These are phyloP conservation scores for Cynopterus brachyotis DNA, from an alignment of 2,113 vertebrate genomes.

Conservation along the genomic window DNA sequence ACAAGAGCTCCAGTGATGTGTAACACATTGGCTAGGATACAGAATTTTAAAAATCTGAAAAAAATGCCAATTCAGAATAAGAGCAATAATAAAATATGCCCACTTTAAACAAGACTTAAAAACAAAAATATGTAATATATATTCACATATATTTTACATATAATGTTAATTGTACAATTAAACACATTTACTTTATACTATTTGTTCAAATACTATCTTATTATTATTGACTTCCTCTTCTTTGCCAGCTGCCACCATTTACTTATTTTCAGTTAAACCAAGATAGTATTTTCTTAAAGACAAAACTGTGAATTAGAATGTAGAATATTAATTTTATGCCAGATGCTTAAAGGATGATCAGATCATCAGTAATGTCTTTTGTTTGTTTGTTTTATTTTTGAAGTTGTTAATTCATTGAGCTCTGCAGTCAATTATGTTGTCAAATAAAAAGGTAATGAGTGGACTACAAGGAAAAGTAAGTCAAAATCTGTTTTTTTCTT, in stretches of 20 bases:
- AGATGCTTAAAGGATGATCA: background rate
- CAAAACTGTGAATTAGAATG: background rate
- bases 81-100: background rate
- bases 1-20: background rate
- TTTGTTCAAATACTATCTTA: background rate
- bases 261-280: background rate
- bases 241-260: background rate
- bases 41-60: background rate
- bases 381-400: background rate
- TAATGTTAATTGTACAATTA: background rate
- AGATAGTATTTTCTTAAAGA: background rate
- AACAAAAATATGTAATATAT: background rate
- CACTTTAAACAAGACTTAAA: background rate
- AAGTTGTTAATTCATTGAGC: background rate
- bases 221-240: background rate
- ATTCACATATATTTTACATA: background rate
- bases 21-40: background rate
- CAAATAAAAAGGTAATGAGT: slow-evolving; percentile 34
- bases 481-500: background rate
- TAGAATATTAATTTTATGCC: background rate
- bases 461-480: background rate
- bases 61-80: background rate
- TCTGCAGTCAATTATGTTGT: background rate
- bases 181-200: background rate
- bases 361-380: slow-evolving; percentile 39